Conservation (phyloP, 2,797 vertebrate genomes). For the Enteromius paludinosus region DNA sequence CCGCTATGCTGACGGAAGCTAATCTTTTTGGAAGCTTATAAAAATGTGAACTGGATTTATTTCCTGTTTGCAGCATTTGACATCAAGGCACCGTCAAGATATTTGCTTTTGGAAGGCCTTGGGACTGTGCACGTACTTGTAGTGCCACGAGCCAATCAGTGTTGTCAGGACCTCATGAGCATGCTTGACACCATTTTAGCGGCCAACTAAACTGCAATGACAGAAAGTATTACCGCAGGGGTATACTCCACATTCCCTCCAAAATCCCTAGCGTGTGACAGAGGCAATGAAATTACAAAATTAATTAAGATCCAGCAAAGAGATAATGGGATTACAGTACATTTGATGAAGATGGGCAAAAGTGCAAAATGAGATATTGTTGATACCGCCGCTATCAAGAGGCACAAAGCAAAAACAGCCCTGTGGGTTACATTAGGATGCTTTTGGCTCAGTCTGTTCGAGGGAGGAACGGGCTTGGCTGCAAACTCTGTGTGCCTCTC, state of each 20-base stretch:
- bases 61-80: not conserved
- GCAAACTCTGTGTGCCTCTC: constrained; percentile 20
- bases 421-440: constrained; percentile 22
- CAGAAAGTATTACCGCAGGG: constrained; percentile 39
- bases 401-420: constrained; percentile 12
- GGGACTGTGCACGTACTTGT: not conserved
- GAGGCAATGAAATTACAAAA: constrained; percentile 73
- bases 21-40: not conserved
- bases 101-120: not conserved
- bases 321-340: constrained; percentile 73
- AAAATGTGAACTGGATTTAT: not conserved
- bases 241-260: constrained; percentile 61
- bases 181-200: not conserved
- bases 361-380: constrained; percentile 48
- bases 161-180: not conserved
- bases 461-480: constrained; percentile 31
- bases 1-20: not conserved
- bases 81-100: not conserved
- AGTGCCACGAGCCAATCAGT: constrained; percentile 13
- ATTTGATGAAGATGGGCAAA: constrained; percentile 42
- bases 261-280: constrained; percentile 67
- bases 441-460: constrained; percentile 28
- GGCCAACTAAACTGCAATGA: constrained; percentile 14
- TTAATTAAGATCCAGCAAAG: constrained; percentile 77
- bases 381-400: constrained; percentile 5